These are phyloP conservation scores for Cephonodes hylas DNA, from an alignment of 2,888 invertebrate genomes.

Conservation along the genomic window DNA sequence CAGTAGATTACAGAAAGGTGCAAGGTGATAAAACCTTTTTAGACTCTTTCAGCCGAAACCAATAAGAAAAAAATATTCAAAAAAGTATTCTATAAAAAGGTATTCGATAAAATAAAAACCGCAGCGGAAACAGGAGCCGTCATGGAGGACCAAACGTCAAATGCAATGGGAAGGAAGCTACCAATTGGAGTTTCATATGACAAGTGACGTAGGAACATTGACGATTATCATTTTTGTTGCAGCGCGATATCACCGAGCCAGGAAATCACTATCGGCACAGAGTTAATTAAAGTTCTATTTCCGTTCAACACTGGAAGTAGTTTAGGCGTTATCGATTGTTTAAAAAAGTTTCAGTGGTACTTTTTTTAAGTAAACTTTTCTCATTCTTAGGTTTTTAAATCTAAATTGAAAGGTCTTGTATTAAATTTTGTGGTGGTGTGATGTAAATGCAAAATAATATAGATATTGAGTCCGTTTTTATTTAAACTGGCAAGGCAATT, in stretches of 20 bases:
- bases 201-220: slow-evolving; percentile 4
- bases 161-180: slow-evolving; percentile 23
- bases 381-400: no score
- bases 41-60: no score
- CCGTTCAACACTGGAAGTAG: slow-evolving; percentile 16
- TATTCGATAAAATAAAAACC: not conserved
- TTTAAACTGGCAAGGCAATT: not conserved
- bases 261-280: slow-evolving; percentile 31
- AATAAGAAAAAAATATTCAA: no score
- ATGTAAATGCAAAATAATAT: no score
- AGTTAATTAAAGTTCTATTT: slow-evolving; percentile 25
- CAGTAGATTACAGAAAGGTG: no score
- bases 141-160: not conserved
- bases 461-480: no score
- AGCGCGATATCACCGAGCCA: not conserved
- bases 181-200: not conserved
- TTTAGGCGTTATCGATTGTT: slow-evolving; percentile 11
- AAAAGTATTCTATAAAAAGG: no score
- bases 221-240: slow-evolving; percentile 3
- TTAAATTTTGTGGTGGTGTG: not conserved
- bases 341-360: not conserved
- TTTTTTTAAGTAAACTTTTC: no score
- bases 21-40: no score
- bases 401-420: no score
- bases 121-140: not conserved